These are phyloP conservation scores for Halotydeus destructor DNA, from an alignment of 1,140 invertebrate species.

Conservation along the genomic window DNA sequence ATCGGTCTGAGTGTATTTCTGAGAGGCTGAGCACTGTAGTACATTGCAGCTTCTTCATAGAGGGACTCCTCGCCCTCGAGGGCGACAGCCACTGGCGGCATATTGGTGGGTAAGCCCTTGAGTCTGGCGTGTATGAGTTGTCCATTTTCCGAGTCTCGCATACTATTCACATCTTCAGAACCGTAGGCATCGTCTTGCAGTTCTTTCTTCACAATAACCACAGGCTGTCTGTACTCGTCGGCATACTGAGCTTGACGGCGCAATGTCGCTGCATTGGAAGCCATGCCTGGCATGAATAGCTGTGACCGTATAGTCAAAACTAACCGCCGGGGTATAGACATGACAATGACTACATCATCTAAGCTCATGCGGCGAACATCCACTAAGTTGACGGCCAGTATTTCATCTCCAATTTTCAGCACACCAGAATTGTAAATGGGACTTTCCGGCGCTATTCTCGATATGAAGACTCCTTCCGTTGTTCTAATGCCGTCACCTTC, in stretches of 20 bases:
- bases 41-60: too few species aligned
- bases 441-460: constrained; percentile 86
- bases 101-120: constrained; percentile 14
- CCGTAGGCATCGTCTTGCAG: constrained; percentile 8
- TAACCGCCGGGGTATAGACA: constrained; percentile 89
- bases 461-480: constrained; percentile 91
- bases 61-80: too few species aligned
- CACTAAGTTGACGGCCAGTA: constrained; percentile 88
- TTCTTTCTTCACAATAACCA: constrained; percentile 15
- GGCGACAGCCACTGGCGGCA: constrained; percentile 13
- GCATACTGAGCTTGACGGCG: not conserved
- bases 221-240: constrained; percentile 4
- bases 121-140: constrained; percentile 12
- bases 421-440: constrained; percentile 89
- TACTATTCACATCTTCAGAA: constrained; percentile 4
- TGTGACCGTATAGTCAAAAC: constrained; percentile 41
- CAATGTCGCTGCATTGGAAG: not conserved
- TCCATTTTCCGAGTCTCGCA: constrained; percentile 15
- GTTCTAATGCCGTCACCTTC: constrained; percentile 86
- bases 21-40: not conserved
- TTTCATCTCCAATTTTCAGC: constrained; percentile 93
- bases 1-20: constrained; percentile 5
- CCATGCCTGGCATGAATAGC: not conserved
- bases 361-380: constrained; percentile 91
- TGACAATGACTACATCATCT: constrained; percentile 95